Evolutionary conservation across 2,888 invertebrate species (phyloP), one percentile per base, ranked within the genome.

Genomic region (Brassicogethes aeneus): DNA sequence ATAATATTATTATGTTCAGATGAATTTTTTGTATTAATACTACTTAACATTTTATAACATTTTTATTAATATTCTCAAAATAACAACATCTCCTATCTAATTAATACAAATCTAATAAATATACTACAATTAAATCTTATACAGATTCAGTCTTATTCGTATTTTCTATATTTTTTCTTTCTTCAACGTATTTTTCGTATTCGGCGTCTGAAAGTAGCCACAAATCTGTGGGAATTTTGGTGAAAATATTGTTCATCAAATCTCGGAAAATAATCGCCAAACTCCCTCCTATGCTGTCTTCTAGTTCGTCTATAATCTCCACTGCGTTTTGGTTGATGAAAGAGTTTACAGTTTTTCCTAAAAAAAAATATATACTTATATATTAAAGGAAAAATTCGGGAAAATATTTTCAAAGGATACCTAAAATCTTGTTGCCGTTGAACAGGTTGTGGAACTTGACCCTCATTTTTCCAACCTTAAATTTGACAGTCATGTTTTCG

Each of bases 361-460:
- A 17, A 61, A 62, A 35, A 37, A n/a, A 44, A 7, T 10, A 32
- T 23, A 10, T 23, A 7, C 10, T 5, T 7, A 23, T 23, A 23
- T 10, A 23, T 10, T 23, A 23, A 23, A 23, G 10, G 10, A 23
- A 23, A 23, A 7, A 14, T n/a, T 33, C 12, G 12, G n/a, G n/a
- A n/a, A n/a, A n/a, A n/a, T 35, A 7, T 15, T 35, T 17, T 15
- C 32, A 5, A 10, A 7, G 32, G 5, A 60, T 59, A 72, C 73
- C 73, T 49, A 79, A 62, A 44, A 77, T 69, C 57, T 75, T 72
- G 53, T 79, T 79, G 35, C 79, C 79, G 55, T 78, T 78, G 57
- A 79, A 79, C 7, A 79, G 66, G 60, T 78, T 77, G 37, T 71
- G 69, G 14, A 79, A 60, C 45, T 74, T 70, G 15, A 76, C 70